A percentile compares a stretch with the other conserved stretches of the same genome.
Conservation (phyloP, 2,888 invertebrate species). For the Copidosoma aretas region DNA sequence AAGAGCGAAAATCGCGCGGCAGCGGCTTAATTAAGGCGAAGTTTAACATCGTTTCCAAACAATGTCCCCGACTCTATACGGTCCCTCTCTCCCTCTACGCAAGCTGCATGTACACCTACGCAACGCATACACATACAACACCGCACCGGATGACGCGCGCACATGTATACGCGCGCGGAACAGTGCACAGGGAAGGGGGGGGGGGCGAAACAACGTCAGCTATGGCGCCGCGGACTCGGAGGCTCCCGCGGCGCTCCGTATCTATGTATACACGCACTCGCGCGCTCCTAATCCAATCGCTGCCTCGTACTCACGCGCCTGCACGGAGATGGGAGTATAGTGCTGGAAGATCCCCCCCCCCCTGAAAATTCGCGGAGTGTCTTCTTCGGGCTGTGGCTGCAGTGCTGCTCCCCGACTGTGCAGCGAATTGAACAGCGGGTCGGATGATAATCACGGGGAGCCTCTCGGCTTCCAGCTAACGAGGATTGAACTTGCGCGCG, state of each 20-base stretch:
- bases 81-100: background rate
- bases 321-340: too few species aligned
- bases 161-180: background rate
- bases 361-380: too few species aligned
- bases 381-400: too few species aligned
- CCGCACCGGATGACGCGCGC: background rate
- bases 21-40: background rate
- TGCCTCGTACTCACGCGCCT: too few species aligned
- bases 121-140: background rate
- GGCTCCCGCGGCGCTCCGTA: background rate
- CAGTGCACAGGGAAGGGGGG: background rate
- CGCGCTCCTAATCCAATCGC: conserved; percentile 11
- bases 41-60: conserved; percentile 23
- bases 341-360: too few species aligned
- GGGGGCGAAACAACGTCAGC: background rate
- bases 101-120: background rate
- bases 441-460: too few species aligned
- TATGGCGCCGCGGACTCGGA: background rate
- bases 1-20: conserved; percentile 21
- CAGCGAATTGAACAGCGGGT: too few species aligned
- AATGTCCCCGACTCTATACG: background rate
- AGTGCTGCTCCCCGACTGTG: too few species aligned
- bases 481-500: too few species aligned
- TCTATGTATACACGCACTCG: too few species aligned
- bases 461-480: too few species aligned